Percentiles rank a stretch among this genome's conserved stretches.
These are phyloP conservation scores for Elegia similella DNA, from an alignment of 2,888 invertebrate species.

Conservation along the genomic window DNA sequence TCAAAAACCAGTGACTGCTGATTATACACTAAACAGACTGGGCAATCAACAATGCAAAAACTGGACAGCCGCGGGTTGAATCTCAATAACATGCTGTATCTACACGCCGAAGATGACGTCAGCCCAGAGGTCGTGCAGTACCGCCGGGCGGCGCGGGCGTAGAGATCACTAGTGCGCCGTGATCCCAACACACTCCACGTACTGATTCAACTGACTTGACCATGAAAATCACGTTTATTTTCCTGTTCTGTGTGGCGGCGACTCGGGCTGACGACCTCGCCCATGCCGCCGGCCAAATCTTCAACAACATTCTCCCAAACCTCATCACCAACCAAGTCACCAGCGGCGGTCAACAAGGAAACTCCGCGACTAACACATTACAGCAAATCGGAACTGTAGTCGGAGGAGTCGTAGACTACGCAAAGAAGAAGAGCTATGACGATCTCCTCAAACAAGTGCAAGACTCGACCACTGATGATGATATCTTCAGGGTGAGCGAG, in stretches of 20 bases:
- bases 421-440: conserved; percentile 74
- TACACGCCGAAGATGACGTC: conserved; percentile 64
- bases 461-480: conserved; percentile 83
- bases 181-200: conserved; percentile 62
- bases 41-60: conserved; percentile 58
- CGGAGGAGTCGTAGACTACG: conserved; percentile 73
- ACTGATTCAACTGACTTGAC: conserved; percentile 38
- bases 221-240: conserved; percentile 59
- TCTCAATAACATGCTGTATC: conserved; percentile 62
- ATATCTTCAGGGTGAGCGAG: conserved; percentile 86
- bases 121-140: conserved; percentile 67
- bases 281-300: conserved; percentile 71
- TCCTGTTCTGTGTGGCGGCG: conserved; percentile 51
- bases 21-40: background rate
- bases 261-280: conserved; percentile 64
- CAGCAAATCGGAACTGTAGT: conserved; percentile 73
- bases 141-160: conserved; percentile 51
- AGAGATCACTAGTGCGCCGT: conserved; percentile 73
- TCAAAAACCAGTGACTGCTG: background rate
- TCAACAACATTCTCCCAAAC: conserved; percentile 69
- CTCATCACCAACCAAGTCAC: conserved; percentile 63
- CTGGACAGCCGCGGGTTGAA: conserved; percentile 58
- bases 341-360: conserved; percentile 54
- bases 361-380: conserved; percentile 64
- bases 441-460: conserved; percentile 67